Evolutionary conservation across 2,113 vertebrate species (phyloP).

Genomic region (Lagenorhynchus albirostris): DNA sequence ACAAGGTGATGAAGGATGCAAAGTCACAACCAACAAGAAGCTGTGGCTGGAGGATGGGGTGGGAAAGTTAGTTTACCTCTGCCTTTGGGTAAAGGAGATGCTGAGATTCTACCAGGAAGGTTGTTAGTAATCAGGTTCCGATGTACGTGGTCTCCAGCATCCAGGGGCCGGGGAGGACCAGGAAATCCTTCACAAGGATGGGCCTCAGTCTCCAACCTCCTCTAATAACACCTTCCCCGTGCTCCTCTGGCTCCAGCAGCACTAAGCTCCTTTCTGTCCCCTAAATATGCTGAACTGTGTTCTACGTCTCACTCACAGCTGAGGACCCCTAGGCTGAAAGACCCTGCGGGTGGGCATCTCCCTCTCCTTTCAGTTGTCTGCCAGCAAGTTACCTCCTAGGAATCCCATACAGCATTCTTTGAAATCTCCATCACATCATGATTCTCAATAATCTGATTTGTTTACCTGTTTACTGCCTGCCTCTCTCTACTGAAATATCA

Average conservation of each 20-base stretch:
- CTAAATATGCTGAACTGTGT: accelerated
- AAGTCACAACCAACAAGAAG: background rate
- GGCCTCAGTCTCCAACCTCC: background rate
- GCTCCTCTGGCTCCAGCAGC: background rate
- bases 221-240: accelerated
- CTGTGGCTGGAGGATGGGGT: background rate
- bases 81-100: background rate
- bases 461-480: background rate
- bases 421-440: accelerated
- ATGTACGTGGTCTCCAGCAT: background rate
- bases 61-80: background rate
- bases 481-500: background rate
- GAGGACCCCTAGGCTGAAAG: background rate
- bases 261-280: background rate
- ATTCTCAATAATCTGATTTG: background rate
- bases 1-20: background rate
- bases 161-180: accelerated
- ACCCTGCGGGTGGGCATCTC: accelerated
- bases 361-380: background rate
- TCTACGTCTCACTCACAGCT: accelerated
- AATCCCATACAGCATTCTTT: background rate
- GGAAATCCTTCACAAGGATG: background rate
- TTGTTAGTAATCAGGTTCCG: background rate
- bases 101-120: background rate
- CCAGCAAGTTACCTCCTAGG: background rate